Conservation (phyloP, 2,113 vertebrate genomes). For the Tragelaphus strepsiceros region DNA sequence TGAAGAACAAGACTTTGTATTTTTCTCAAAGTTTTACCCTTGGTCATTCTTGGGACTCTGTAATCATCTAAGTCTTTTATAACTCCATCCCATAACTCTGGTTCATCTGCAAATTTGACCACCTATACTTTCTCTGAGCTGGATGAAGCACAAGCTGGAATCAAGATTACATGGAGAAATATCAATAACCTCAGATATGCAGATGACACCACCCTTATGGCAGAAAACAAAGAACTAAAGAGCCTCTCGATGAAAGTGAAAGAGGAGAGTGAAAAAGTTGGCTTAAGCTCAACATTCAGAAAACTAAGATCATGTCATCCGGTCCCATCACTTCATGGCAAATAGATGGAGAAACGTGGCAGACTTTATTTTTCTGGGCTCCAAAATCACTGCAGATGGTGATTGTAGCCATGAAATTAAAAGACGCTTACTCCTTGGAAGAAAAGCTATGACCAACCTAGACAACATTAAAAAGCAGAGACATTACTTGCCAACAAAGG, state of each 20-base stretch:
- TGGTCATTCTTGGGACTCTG: background rate
- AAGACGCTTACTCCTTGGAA: background rate
- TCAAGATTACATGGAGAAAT: background rate
- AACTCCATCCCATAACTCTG: background rate
- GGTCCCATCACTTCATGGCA: background rate
- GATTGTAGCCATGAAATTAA: background rate
- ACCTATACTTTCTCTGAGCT: background rate
- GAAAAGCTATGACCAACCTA: background rate
- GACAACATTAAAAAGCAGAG: background rate
- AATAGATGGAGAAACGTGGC: background rate
- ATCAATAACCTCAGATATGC: background rate
- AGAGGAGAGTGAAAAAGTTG: background rate
- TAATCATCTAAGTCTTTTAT: background rate
- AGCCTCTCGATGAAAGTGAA: background rate
- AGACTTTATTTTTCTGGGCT: background rate
- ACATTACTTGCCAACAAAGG: background rate
- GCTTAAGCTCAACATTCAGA: background rate
- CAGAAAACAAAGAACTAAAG: background rate
- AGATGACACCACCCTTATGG: background rate
- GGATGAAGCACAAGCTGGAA: background rate
- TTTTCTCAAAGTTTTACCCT: background rate
- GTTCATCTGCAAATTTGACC: background rate
- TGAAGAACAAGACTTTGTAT: background rate
- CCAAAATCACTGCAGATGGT: background rate
- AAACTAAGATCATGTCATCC: background rate